A percentile compares a stretch with the other conserved stretches of the same genome.
Evolutionary conservation across 92 coral and sea anemone genomes (phyloP).

Genomic region (Bergia puertoricense): DNA sequence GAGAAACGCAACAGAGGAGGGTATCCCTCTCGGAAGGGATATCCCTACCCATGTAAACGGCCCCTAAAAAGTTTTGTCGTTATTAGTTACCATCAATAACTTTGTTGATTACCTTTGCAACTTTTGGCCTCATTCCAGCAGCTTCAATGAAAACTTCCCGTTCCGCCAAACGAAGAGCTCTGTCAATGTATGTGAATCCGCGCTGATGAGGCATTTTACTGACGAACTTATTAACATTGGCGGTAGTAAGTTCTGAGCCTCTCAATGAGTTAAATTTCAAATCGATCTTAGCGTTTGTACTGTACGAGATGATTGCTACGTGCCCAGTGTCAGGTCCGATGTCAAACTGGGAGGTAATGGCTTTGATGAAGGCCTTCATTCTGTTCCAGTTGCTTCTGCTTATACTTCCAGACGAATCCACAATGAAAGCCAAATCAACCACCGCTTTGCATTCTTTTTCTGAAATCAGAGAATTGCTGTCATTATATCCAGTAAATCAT

Average conservation of each 20-base stretch:
- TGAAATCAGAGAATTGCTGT: too few species aligned
- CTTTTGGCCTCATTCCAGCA: background rate
- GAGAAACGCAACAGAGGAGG: too few species aligned
- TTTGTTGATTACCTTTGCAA: background rate
- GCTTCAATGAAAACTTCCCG: background rate
- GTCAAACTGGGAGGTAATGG: background rate
- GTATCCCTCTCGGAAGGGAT: too few species aligned
- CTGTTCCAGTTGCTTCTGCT: background rate
- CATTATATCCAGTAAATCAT: too few species aligned
- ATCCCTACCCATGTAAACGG: too few species aligned
- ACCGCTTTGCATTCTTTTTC: too few species aligned
- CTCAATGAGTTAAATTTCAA: too few species aligned
- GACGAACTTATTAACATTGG: background rate
- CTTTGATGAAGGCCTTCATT: background rate
- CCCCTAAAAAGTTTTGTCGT: too few species aligned
- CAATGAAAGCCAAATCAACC: too few species aligned
- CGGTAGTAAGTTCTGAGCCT: background rate
- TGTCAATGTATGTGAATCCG: slow-evolving; percentile 2
- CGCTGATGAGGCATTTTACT: background rate
- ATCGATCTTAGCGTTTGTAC: background rate
- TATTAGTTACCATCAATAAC: too few species aligned
- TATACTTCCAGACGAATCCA: too few species aligned
- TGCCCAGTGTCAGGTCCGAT: background rate
- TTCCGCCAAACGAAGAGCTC: slow-evolving; percentile 5
- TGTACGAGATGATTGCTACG: background rate